Evolutionary conservation across 2,888 invertebrate genomes (phyloP), one percentile per base, ranked within the genome.

Genomic region (Siphonodentalium dalli): DNA sequence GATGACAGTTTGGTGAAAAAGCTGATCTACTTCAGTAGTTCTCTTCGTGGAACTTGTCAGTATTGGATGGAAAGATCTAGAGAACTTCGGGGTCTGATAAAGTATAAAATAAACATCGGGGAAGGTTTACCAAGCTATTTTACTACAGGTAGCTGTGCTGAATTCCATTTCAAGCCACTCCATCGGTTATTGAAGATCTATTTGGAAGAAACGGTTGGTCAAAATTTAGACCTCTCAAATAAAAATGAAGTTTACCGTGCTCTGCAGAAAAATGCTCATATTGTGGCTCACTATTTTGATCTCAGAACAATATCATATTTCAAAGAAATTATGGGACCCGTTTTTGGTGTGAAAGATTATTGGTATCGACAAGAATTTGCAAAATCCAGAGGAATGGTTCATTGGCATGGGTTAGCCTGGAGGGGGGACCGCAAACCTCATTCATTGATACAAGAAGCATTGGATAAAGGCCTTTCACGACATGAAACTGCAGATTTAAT

Each of bases 221-320:
- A 34, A 34, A 8, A 24, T 13, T 4, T 42, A 9, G 35, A 49
- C 23, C n/a, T 49, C 13, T 15, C 15, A 7, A 34, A 41, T 18
- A 21, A 27, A 24, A 27, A 7, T n/a, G 26, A 13, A 27, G n/a
- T 49, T n/a, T 41, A 28, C 37, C 8, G 15, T 13, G 49, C 40
- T 7, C 21, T 49, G 9, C 49, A 49, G 28, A 9, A 49, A 28
- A 31, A 49, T 26, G 5, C 49, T 2, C 40, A 49, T 29, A 42
- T 37, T 43, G 38, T 41, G 26, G 41, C 42, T 18, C 31, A 49
- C 18, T 49, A 49, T 26, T 49, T 49, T 49, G 49, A 49, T 20
- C 34, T 48, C 1, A 9, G 40, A 2, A 41, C 48, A 6, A n/a
- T 41, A 26, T 48, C 48, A n/a, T 53, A 53, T 37, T 53, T 53